Evolutionary conservation across 2,113 vertebrate species (phyloP).

Genomic region (Chaetura pelagica): DNA sequence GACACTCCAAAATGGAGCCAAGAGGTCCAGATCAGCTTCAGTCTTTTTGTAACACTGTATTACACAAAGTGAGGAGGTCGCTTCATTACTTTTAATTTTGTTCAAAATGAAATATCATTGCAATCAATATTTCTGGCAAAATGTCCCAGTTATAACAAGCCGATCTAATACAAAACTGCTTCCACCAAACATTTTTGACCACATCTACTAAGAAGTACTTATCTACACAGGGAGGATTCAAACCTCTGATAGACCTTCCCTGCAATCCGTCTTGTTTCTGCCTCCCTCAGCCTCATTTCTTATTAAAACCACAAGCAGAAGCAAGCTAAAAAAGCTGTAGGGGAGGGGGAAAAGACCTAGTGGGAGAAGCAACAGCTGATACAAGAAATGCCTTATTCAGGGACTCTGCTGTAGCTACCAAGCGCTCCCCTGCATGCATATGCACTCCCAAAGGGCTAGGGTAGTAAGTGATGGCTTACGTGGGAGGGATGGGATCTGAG

Average conservation of each 20-base stretch:
- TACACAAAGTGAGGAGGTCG: neutral
- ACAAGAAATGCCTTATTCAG: neutral
- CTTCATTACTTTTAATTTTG: conserved; percentile 20
- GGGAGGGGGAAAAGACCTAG: neutral
- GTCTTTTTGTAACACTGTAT: neutral
- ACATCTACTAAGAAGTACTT: neutral
- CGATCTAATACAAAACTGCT: neutral
- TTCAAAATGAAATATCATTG: conserved; percentile 8
- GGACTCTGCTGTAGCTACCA: neutral
- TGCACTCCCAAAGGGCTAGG: neutral
- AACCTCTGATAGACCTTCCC: neutral
- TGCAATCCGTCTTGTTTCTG: neutral
- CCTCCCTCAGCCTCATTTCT: neutral
- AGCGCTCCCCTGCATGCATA: neutral
- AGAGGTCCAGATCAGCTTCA: neutral
- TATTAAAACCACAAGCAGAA: conserved; percentile 3
- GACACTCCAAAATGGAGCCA: neutral
- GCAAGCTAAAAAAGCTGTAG: neutral
- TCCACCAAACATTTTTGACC: neutral
- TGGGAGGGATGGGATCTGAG: neutral
- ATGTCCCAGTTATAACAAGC: neutral
- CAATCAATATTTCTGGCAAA: conserved; percentile 25
- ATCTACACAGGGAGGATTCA: neutral
- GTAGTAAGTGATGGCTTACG: neutral
- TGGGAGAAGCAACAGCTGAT: neutral